A percentile compares a stretch with the other conserved stretches of the same genome.
Conservation (phyloP, 2,113 vertebrate genomes). For the Trichomycterus rosablanca region DNA sequence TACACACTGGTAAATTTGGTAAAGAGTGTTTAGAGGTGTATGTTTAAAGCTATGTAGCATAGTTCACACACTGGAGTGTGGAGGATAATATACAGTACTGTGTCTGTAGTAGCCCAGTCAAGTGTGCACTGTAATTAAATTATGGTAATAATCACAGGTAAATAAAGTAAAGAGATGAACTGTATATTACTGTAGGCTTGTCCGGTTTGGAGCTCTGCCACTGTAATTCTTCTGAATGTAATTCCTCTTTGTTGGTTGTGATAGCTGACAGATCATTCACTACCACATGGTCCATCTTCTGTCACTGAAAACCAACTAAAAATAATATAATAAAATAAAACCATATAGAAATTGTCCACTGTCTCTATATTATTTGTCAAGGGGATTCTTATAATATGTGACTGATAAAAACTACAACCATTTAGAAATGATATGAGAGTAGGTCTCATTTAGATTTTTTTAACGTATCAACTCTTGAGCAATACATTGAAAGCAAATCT, state of each 20-base stretch:
- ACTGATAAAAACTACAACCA: no score
- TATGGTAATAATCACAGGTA: no score
- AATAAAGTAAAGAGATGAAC: background rate
- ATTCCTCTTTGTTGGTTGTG: constrained; percentile 8
- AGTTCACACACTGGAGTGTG: constrained; percentile 8
- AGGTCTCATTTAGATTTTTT: no score
- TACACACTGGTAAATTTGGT: no score
- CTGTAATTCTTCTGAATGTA: constrained; percentile 25
- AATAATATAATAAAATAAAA: constrained; percentile 19
- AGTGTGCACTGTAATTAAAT: no score
- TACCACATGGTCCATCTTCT: constrained; percentile 9
- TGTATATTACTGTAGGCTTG: background rate
- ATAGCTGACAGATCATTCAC: background rate
- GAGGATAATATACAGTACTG: constrained; percentile 1
- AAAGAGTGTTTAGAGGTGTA: no score
- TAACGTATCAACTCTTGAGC: no score
- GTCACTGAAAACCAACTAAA: constrained; percentile 1
- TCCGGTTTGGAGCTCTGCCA: background rate
- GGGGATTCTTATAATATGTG: background rate
- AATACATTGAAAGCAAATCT: no score
- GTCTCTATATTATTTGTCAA: background rate
- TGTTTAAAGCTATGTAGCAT: constrained; percentile 4
- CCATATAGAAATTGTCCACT: background rate
- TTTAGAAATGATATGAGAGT: no score
- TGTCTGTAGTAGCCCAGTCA: constrained; percentile 10